These are phyloP conservation scores for Alloscopus bannaensis DNA, from an alignment of 2,888 invertebrate species.

Conservation along the genomic window DNA sequence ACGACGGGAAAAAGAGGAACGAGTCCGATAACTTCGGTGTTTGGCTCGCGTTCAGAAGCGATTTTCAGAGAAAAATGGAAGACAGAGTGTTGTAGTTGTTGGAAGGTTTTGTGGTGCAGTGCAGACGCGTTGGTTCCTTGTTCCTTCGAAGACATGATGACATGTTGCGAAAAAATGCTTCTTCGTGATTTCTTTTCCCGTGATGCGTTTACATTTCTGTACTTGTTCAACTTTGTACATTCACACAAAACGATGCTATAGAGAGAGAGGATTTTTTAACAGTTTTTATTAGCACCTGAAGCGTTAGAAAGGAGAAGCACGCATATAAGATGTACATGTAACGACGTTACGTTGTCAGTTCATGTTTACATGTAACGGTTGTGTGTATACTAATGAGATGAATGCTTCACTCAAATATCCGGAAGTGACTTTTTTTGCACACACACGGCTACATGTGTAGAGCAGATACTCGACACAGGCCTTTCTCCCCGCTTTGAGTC, in stretches of 20 bases:
- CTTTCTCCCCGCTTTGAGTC: too few relatives aligned
- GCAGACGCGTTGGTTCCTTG: slow-evolving; percentile 51
- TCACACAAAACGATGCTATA: too few relatives aligned
- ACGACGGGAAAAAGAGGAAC: too few relatives aligned
- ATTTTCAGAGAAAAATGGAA: slow-evolving; percentile 58
- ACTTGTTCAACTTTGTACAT: neutral
- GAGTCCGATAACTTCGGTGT: slow-evolving; percentile 50
- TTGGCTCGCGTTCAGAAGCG: slow-evolving; percentile 57
- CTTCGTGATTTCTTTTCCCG: neutral
- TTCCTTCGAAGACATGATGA: slow-evolving; percentile 43
- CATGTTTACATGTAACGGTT: too few relatives aligned
- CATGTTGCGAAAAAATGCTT: too few relatives aligned
- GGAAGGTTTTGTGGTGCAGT: too few relatives aligned
- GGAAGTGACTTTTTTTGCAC: slow-evolving; percentile 37
- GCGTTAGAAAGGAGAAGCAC: neutral
- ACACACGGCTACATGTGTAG: slow-evolving; percentile 9
- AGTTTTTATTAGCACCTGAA: slow-evolving; percentile 20
- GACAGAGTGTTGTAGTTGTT: too few relatives aligned
- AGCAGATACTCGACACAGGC: too few relatives aligned
- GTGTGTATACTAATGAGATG: too few relatives aligned
- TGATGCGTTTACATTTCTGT: neutral
- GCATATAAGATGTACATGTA: too few relatives aligned
- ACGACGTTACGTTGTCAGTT: too few relatives aligned
- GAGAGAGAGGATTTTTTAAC: neutral
- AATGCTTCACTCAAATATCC: slow-evolving; percentile 41